phyloP scores from a whole-genome alignment of 2,797 vertebrate species.

The Lepus townsendii region DNA sequence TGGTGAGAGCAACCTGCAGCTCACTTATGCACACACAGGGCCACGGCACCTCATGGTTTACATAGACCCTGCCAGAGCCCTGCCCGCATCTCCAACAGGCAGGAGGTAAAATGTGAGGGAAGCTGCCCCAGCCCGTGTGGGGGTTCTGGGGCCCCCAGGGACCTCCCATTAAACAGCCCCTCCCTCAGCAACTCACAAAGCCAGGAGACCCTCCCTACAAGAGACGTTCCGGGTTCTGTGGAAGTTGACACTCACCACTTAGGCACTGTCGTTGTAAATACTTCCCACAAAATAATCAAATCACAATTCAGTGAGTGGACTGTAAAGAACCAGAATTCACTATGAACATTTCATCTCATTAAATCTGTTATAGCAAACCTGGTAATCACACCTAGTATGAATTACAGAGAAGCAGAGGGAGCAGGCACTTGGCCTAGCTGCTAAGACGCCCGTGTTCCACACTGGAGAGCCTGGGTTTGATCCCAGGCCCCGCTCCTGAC shows the following conservation, averaged over 20 bases:
- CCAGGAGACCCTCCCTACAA: too few species aligned
- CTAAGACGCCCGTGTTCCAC: too few species aligned
- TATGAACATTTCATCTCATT: background rate
- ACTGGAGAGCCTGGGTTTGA: too few species aligned
- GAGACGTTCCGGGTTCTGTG: background rate
- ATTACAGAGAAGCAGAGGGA: background rate
- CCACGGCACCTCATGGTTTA: too few species aligned
- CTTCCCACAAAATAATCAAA: background rate
- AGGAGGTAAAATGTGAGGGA: background rate
- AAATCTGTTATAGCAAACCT: background rate
- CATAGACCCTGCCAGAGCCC: too few species aligned
- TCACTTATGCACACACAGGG: fast-evolving
- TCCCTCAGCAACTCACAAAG: too few species aligned
- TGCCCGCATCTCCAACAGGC: background rate
- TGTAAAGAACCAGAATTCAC: background rate
- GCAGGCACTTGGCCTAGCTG: too few species aligned
- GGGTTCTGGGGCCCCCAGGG: background rate
- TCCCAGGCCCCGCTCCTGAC: too few species aligned
- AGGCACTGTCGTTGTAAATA: background rate
- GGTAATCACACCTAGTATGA: background rate
- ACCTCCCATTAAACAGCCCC: background rate
- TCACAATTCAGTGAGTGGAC: background rate
- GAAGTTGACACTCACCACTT: background rate
- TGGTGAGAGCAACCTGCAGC: too few species aligned
- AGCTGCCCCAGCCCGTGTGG: fast-evolving